Evolutionary conservation across 1,140 invertebrate species (phyloP), one percentile per base, ranked within the genome.

Genomic region (Heliothis subflexa): DNA sequence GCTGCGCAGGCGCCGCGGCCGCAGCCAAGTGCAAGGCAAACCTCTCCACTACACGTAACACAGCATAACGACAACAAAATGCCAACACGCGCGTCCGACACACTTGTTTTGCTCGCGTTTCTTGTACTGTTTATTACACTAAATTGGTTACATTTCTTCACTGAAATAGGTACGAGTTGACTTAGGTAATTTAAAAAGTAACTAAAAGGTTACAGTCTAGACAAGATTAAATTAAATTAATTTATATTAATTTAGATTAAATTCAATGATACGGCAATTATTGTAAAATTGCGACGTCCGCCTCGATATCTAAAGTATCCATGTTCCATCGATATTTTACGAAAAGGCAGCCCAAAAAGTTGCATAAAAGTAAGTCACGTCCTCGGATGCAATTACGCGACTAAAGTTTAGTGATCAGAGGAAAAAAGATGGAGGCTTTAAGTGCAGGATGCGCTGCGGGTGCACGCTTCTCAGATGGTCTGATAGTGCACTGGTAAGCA

Each of bases 1-100:
- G 25, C 77, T 78, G 86, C 72, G 72, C 57, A 7, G 21, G 55
- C 55, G 18, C 68, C 78, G 47, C 40, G 72, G 62, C 78, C 76
- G 21, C 78, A 80, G 73, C 87, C 91, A 93, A 93, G 91, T 89
- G 91, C 91, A 91, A 92, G 91, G 91, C 84, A 80, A 93, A 89
- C 89, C 73, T 81, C 86, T 83, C 78, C 68, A 47, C 64, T 79
- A 85, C 64, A 87, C 89, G 88, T 92, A 91, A 91, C 85, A 87
- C 83, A 71, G 76, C 88, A 86, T 89, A 87, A 89, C 47, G 73
- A 75, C 21, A 52, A 75, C 86, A 87, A 83, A 80, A 83, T 81
- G 55, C 66, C 57, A 77, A 64, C 59, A 72, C 70, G 59, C 28
- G 73, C 73, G 21, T 40, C 59, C 40, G 21, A 25, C 40, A 75